These are phyloP conservation scores for Intellagama lesueurii DNA, from an alignment of 2,797 vertebrate species.

Conservation along the genomic window DNA sequence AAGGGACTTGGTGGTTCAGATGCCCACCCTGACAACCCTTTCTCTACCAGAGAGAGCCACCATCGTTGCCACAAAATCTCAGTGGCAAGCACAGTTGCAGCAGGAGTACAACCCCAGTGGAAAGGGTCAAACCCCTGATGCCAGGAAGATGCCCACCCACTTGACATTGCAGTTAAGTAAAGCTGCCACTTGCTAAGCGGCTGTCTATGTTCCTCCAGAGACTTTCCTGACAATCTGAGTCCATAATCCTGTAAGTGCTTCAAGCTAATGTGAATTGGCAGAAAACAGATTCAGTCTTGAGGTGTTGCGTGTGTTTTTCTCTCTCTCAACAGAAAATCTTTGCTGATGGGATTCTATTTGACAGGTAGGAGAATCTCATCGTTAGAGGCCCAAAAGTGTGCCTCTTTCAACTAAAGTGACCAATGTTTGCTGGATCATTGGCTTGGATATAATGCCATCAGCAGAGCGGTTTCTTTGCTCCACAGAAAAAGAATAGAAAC, in stretches of 20 bases:
- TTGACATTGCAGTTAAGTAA: background rate
- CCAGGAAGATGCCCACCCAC: background rate
- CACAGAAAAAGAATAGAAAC: constrained; percentile 22
- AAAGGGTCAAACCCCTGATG: background rate
- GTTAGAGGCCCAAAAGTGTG: constrained; percentile 13
- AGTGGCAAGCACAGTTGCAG: no score
- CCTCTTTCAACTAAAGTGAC: constrained; percentile 39
- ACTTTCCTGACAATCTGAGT: background rate
- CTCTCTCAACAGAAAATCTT: constrained; percentile 7
- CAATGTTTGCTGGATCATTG: constrained; percentile 17
- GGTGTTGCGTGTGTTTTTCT: background rate
- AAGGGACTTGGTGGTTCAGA: no score
- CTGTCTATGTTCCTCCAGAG: background rate
- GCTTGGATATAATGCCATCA: constrained; percentile 28
- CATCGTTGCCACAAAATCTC: no score
- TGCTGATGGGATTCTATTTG: constrained; percentile 24
- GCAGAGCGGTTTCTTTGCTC: constrained; percentile 7
- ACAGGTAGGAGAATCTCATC: constrained; percentile 24
- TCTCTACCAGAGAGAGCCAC: no score
- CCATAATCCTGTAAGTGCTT: background rate
- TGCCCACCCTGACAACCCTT: no score
- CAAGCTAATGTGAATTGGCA: background rate
- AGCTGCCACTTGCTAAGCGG: background rate
- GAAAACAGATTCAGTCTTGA: background rate
- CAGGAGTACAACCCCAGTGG: background rate